These are phyloP conservation scores for Argyra leucocephala DNA, from an alignment of 2,888 invertebrate species.

Conservation along the genomic window DNA sequence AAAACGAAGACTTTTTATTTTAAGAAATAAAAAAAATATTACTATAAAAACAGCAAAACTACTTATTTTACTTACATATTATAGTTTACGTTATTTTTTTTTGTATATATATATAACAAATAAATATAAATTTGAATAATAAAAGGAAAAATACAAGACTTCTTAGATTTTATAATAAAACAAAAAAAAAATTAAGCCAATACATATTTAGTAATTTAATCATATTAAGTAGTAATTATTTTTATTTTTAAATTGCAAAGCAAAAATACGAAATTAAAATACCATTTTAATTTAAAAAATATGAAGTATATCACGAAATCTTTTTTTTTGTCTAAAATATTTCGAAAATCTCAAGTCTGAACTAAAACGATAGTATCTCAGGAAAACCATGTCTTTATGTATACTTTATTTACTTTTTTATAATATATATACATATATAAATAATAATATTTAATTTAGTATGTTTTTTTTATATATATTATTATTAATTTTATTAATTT, in stretches of 20 bases:
- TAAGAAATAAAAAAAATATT: neutral
- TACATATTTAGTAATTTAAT: too few relatives aligned
- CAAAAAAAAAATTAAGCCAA: too few relatives aligned
- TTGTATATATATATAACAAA: neutral
- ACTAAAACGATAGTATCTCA: neutral
- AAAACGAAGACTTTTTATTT: too few relatives aligned
- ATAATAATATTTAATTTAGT: too few relatives aligned
- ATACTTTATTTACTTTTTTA: too few relatives aligned
- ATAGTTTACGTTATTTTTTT: too few relatives aligned
- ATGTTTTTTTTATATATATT: too few relatives aligned
- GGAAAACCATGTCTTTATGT: neutral
- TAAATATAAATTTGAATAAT: neutral
- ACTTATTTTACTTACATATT: slow-evolving; percentile 3
- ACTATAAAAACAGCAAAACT: neutral
- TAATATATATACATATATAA: too few relatives aligned
- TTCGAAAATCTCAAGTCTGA: neutral
- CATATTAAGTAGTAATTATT: too few relatives aligned
- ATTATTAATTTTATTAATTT: too few relatives aligned
- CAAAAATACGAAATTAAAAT: neutral
- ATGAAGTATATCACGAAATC: neutral
- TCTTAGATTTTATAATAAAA: neutral
- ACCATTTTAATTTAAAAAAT: neutral
- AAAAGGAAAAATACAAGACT: neutral
- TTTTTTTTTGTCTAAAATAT: neutral
- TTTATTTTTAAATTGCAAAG: neutral